Percentiles rank a stretch among this genome's conserved stretches.
Conservation (phyloP, 2,888 invertebrate genomes). For the Chaetogeoica ovagalla region DNA sequence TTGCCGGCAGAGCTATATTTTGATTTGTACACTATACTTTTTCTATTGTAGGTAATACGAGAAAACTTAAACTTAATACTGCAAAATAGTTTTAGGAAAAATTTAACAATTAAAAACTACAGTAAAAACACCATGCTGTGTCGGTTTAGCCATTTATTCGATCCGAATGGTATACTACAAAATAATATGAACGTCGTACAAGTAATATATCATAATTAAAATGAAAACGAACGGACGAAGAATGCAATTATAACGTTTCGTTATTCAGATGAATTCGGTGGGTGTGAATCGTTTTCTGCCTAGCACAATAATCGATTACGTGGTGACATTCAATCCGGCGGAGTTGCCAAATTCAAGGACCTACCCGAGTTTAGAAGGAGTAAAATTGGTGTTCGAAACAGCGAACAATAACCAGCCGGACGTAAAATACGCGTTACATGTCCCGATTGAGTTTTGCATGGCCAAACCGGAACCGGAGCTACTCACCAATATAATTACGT, state of each 20-base stretch:
- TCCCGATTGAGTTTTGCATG: constrained; percentile 26
- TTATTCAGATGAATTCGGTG: neutral
- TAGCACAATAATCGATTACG: neutral
- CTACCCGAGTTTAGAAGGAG: constrained; percentile 7
- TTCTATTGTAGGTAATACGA: neutral
- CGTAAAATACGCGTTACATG: neutral
- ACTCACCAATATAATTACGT: constrained; percentile 40
- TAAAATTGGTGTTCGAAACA: constrained; percentile 31
- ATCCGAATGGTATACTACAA: constrained; percentile 14
- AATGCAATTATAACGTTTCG: neutral
- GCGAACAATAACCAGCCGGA: neutral
- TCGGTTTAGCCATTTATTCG: constrained; percentile 26
- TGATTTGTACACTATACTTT: neutral
- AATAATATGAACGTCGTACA: neutral
- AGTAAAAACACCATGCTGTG: constrained; percentile 27
- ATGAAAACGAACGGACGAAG: neutral
- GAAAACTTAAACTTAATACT: neutral
- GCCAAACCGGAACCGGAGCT: constrained; percentile 41
- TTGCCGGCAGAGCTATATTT: neutral
- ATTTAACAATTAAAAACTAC: constrained; percentile 10
- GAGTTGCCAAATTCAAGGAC: neutral
- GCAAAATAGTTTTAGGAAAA: neutral
- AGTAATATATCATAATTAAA: constrained; percentile 1
- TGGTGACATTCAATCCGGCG: constrained; percentile 9
- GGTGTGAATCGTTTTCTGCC: constrained; percentile 7